These are phyloP conservation scores for Periphyllus acericola DNA, from an alignment of 2,888 invertebrate genomes.

Conservation along the genomic window DNA sequence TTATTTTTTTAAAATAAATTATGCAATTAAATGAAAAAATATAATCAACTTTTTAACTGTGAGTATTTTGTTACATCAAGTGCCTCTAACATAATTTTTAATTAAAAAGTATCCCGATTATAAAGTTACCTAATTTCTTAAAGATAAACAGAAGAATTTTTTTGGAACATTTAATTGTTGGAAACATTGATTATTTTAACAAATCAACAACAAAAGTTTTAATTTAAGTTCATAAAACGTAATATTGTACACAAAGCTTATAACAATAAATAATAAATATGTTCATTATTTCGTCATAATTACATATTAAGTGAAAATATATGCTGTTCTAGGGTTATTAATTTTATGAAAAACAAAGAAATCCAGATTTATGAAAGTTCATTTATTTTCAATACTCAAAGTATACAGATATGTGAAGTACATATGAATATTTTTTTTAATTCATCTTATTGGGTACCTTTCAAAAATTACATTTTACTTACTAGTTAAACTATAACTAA, in stretches of 20 bases:
- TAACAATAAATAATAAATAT: constrained; percentile 1
- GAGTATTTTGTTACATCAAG: not conserved
- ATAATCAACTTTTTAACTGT: not conserved
- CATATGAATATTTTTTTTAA: no score
- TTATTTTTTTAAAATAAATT: constrained; percentile 1
- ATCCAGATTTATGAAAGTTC: not conserved
- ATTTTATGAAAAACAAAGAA: not conserved
- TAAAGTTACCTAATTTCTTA: constrained; percentile 28
- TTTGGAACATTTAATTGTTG: constrained; percentile 3
- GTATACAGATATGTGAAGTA: no score
- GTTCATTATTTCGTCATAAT: not conserved
- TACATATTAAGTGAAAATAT: not conserved
- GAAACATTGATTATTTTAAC: constrained; percentile 31
- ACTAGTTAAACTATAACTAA: no score
- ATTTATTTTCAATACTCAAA: not conserved
- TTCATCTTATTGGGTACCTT: not conserved
- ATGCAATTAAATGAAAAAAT: not conserved
- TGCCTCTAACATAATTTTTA: constrained; percentile 17
- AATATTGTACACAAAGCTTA: not conserved
- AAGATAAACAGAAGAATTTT: constrained; percentile 22
- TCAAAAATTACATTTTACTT: no score
- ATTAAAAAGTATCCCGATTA: constrained; percentile 47
- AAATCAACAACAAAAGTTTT: constrained; percentile 26
- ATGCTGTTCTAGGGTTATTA: not conserved
- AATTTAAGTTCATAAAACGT: not conserved